Percentiles rank a stretch among this genome's conserved stretches.
Evolutionary conservation across 2,113 vertebrate species (phyloP).

Genomic region (Trematomus loennbergii): DNA sequence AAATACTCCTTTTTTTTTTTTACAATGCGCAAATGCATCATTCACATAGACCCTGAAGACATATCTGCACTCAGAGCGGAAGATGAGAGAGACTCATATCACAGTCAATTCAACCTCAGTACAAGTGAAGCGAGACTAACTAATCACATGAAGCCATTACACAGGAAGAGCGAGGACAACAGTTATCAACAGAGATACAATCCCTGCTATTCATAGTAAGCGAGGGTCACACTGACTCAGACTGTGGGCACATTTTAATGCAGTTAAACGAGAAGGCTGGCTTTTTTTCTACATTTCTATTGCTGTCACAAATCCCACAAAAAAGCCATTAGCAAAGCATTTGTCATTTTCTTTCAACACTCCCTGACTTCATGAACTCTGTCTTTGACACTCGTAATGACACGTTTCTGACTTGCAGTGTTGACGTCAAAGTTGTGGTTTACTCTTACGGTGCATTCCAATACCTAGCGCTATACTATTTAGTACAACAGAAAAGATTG

Average conservation of each 20-base stretch:
- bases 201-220: constrained; percentile 55
- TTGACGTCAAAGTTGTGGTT: background rate
- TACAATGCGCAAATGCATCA: background rate
- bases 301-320: background rate
- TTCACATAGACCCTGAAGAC: constrained; percentile 52
- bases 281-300: background rate
- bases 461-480: too few relatives aligned
- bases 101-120: constrained; percentile 45
- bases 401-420: background rate
- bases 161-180: constrained; percentile 42
- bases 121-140: constrained; percentile 37
- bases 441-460: too few relatives aligned
- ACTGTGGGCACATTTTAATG: constrained; percentile 1
- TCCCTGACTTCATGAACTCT: background rate
- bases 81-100: constrained; percentile 65
- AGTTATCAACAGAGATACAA: constrained; percentile 57
- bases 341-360: background rate
- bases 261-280: constrained; percentile 2
- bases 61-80: constrained; percentile 75
- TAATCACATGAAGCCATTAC: constrained; percentile 42
- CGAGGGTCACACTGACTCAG: constrained; percentile 16
- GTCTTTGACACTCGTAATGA: background rate
- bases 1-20: too few relatives aligned
- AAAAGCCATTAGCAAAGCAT: background rate
- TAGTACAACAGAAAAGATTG: too few relatives aligned